A percentile compares a stretch with the other conserved stretches of the same genome.
phyloP scores from a whole-genome alignment of 2,888 invertebrate species.

The Elmis aenea region DNA sequence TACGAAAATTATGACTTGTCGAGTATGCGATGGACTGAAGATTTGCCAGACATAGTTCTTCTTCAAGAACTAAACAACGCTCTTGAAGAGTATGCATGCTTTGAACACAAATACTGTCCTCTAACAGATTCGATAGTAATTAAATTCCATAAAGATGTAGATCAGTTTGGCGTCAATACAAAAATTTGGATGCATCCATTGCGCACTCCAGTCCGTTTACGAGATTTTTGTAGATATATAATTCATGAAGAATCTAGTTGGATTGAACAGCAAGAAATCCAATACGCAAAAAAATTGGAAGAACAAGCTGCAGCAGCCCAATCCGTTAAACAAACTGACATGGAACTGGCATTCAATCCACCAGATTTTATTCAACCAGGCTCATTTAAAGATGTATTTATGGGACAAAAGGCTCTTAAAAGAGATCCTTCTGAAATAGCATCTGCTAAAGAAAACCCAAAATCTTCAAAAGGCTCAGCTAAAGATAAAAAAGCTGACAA shows the following conservation, averaged over 20 bases:
- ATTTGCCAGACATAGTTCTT: constrained; percentile 4
- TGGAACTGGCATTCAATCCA: constrained; percentile 6
- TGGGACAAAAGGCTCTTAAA: background rate
- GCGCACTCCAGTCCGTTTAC: constrained; percentile 5
- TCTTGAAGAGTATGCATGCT: constrained; percentile 6
- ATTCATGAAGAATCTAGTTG: constrained; percentile 9
- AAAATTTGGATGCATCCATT: constrained; percentile 7
- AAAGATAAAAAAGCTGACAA: background rate
- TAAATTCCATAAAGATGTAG: constrained; percentile 11
- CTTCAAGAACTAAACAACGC: constrained; percentile 12
- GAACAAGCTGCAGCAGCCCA: background rate
- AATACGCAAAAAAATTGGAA: constrained; percentile 2
- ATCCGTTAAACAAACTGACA: too few relatives aligned
- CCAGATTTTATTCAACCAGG: constrained; percentile 10
- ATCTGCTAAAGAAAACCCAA: constrained; percentile 1
- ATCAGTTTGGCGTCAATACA: constrained; percentile 12
- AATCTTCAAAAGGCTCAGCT: background rate
- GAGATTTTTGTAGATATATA: constrained; percentile 12
- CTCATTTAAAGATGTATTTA: constrained; percentile 10
- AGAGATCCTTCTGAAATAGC: too few relatives aligned
- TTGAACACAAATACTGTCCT: constrained; percentile 11
- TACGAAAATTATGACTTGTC: too few relatives aligned
- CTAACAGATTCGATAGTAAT: constrained; percentile 13
- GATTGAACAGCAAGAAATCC: constrained; percentile 8
- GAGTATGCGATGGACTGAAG: constrained; percentile 18